These are phyloP conservation scores for Drosophila infuscata DNA, from an alignment of 2,888 invertebrate species.

Conservation along the genomic window DNA sequence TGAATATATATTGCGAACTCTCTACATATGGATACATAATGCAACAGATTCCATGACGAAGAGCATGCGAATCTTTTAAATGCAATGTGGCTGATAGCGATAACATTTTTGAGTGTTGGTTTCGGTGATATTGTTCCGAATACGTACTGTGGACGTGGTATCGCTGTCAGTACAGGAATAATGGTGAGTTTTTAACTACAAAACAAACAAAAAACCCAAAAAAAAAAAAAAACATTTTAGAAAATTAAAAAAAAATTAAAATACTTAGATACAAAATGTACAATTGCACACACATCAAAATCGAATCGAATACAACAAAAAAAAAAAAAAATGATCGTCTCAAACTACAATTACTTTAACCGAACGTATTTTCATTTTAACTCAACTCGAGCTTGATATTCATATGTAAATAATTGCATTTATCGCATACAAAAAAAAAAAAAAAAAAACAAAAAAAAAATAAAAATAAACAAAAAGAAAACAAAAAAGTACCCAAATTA, in stretches of 20 bases:
- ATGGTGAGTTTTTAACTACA: conserved; percentile 93
- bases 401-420: conserved; percentile 75
- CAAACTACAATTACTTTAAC: conserved; percentile 29
- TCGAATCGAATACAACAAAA: conserved; percentile 17
- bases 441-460: neutral
- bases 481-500: conserved; percentile 18
- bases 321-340: conserved; percentile 9
- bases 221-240: conserved; percentile 10
- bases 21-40: conserved; percentile 37
- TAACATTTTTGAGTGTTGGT: conserved; percentile 99
- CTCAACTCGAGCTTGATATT: conserved; percentile 48
- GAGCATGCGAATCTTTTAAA: conserved; percentile 99
- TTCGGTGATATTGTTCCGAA: conserved; percentile 99
- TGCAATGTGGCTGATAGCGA: conserved; percentile 99
- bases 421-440: conserved; percentile 47
- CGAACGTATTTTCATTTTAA: conserved; percentile 36
- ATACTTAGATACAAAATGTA: conserved; percentile 18
- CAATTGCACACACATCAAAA: conserved; percentile 61
- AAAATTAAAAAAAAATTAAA: neutral
- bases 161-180: conserved; percentile 99
- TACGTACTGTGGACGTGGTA: conserved; percentile 99
- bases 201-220: conserved; percentile 45
- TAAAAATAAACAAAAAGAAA: neutral
- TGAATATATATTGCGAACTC: conserved; percentile 36
- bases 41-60: conserved; percentile 96